Conservation (phyloP, 2,113 vertebrate species). For the Uria lomvia region DNA sequence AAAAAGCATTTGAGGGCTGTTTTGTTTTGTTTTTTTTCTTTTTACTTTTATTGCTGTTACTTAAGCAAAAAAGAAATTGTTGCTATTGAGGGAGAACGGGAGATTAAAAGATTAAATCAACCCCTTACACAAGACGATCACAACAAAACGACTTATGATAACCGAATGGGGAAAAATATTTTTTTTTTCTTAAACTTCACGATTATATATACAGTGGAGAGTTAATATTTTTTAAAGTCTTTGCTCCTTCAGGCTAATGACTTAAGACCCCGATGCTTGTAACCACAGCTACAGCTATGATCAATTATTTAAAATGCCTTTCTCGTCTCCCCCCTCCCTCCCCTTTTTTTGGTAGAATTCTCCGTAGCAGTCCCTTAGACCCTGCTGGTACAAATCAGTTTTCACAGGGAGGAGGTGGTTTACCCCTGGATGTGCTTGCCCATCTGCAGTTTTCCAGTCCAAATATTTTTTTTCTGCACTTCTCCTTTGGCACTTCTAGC, state of each 20-base stretch:
- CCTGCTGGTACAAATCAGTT: constrained; percentile 60
- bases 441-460: constrained; percentile 45
- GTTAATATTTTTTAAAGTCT: constrained; percentile 31
- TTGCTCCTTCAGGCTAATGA: constrained; percentile 39
- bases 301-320: constrained; percentile 39
- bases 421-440: constrained; percentile 6
- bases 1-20: background rate
- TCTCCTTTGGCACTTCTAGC: background rate
- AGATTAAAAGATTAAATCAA: background rate
- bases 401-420: constrained; percentile 39
- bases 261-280: constrained; percentile 9
- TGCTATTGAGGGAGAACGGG: background rate
- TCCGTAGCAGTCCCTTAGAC: background rate
- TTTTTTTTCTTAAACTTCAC: background rate
- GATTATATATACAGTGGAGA: background rate
- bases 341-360: background rate
- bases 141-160: background rate
- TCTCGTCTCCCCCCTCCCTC: background rate
- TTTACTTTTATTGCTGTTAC: background rate
- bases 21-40: background rate
- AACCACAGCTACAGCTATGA: constrained; percentile 20
- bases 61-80: background rate
- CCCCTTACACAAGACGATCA: background rate
- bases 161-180: background rate
- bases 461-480: constrained; percentile 2